phyloP scores from a whole-genome alignment of 2,797 vertebrate genomes.

The Echeneis naucrates region DNA sequence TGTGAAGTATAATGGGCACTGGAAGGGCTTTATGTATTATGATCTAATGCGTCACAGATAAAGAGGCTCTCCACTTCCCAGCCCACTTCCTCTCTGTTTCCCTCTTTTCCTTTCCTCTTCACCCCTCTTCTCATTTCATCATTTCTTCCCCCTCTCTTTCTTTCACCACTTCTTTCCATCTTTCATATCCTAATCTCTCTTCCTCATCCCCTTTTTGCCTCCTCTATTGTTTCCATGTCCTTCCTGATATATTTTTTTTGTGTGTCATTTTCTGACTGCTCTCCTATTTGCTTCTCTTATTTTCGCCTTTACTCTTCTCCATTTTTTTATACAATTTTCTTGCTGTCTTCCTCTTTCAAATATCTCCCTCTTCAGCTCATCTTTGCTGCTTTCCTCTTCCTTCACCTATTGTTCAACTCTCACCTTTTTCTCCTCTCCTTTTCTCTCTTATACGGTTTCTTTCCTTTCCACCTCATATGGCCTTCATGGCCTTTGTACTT shows the following conservation, averaged over 20 bases:
- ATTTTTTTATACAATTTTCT: neutral
- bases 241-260: too few species aligned
- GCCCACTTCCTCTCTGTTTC: constrained; percentile 27
- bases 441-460: too few species aligned
- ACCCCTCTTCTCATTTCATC: constrained; percentile 9
- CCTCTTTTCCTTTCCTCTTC: constrained; percentile 37
- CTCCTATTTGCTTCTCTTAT: too few species aligned
- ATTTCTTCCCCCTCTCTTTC: constrained; percentile 19
- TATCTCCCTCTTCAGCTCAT: too few species aligned
- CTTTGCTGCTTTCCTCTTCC: too few species aligned
- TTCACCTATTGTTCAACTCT: too few species aligned
- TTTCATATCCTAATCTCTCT: neutral
- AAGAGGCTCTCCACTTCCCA: constrained; percentile 61
- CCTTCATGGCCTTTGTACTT: too few species aligned
- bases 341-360: neutral
- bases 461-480: too few species aligned
- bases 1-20: constrained; percentile 56
- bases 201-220: neutral
- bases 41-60: constrained; percentile 52
- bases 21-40: constrained; percentile 55
- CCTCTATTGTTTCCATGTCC: neutral
- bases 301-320: neutral
- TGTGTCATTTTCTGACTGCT: neutral
- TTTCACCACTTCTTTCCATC: neutral
- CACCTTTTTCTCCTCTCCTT: too few species aligned